A percentile compares a stretch with the other conserved stretches of the same genome.
These are phyloP conservation scores for Pontoporia blainvillei DNA, from an alignment of 2,113 vertebrate species.

Conservation along the genomic window DNA sequence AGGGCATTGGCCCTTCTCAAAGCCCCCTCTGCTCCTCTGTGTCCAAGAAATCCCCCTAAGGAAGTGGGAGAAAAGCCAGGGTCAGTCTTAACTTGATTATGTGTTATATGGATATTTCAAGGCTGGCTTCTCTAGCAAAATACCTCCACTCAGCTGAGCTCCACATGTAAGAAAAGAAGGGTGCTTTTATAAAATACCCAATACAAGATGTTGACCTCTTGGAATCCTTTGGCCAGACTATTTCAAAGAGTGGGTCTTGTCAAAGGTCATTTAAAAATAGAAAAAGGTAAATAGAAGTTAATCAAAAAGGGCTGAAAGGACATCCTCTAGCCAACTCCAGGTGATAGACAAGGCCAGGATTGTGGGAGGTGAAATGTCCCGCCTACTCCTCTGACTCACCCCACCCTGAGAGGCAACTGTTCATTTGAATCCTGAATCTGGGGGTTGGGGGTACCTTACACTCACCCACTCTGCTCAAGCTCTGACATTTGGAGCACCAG, in stretches of 20 bases:
- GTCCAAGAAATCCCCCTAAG: background rate
- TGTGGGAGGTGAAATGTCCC: background rate
- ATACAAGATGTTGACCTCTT: background rate
- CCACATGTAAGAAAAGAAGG: conserved; percentile 51
- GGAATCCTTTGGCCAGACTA: conserved; percentile 8
- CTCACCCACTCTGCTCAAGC: background rate
- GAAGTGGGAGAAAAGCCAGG: background rate
- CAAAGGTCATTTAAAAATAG: conserved; percentile 45
- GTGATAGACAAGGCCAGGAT: background rate
- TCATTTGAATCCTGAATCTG: background rate
- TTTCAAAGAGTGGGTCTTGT: conserved; percentile 25
- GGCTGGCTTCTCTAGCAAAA: conserved; percentile 4
- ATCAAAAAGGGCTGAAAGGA: background rate
- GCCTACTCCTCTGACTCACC: background rate
- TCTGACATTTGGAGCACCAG: background rate
- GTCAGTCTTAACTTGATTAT: conserved; percentile 49
- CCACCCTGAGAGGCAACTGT: background rate
- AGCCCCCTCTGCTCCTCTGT: background rate
- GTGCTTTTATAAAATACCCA: background rate
- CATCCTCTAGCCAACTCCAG: background rate
- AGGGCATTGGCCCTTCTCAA: background rate
- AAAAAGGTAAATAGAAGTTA: conserved; percentile 36
- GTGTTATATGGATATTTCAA: background rate
- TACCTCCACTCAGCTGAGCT: conserved; percentile 21
- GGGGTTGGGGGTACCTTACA: background rate